A percentile compares a stretch with the other conserved stretches of the same genome.
phyloP scores from a whole-genome alignment of 2,888 invertebrate species.

The Seladonia tumulorum region DNA sequence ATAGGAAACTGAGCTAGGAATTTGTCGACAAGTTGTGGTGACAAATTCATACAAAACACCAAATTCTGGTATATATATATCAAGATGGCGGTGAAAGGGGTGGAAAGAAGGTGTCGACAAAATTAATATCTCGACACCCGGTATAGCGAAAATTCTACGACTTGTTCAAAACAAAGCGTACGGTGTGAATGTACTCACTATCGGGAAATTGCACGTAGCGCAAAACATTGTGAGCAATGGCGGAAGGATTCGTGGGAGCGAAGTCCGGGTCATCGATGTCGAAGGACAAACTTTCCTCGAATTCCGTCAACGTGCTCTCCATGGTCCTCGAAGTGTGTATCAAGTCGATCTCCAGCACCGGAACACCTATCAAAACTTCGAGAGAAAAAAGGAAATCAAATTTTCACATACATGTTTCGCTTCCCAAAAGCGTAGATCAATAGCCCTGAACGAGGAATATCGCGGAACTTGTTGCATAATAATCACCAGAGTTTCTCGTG shows the following conservation, averaged over 20 bases:
- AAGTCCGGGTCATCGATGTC: slow-evolving; percentile 82
- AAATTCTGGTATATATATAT: too few species aligned
- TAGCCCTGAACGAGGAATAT: not conserved
- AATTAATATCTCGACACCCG: not conserved
- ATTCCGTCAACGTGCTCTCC: slow-evolving; percentile 79
- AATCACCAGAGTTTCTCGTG: not conserved
- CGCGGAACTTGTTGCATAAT: not conserved
- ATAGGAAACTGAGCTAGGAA: too few species aligned
- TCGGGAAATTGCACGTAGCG: slow-evolving; percentile 67
- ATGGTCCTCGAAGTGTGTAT: slow-evolving; percentile 40
- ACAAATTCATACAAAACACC: too few species aligned
- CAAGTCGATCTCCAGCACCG: not conserved
- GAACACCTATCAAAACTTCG: not conserved
- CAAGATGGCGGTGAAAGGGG: not conserved
- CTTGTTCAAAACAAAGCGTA: not conserved
- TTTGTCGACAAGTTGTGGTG: too few species aligned
- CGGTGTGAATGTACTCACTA: slow-evolving; percentile 68
- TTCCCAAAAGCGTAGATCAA: not conserved
- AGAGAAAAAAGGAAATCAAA: not conserved
- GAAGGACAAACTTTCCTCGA: slow-evolving; percentile 81
- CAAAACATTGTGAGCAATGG: slow-evolving; percentile 63
- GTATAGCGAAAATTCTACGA: not conserved
- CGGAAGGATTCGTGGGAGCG: slow-evolving; percentile 70
- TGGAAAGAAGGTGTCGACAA: not conserved
- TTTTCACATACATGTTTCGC: not conserved